Conservation (phyloP, 2,888 invertebrate genomes). For the Drosophila niveifrons region DNA sequence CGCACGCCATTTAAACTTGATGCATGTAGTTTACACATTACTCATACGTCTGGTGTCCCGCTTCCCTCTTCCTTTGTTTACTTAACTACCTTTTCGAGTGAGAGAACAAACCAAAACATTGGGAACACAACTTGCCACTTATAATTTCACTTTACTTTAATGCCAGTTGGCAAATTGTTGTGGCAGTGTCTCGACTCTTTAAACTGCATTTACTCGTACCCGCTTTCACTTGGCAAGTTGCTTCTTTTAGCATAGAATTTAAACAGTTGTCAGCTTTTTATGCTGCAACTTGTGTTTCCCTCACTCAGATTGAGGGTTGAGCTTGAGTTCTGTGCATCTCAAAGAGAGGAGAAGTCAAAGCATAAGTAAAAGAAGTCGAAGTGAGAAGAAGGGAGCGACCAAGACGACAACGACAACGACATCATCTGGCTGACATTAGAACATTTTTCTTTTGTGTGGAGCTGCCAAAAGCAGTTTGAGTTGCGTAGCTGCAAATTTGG, state of each 20-base stretch:
- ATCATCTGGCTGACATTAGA: constrained; percentile 74
- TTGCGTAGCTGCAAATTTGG: constrained; percentile 74
- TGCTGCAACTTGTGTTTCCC: constrained; percentile 30
- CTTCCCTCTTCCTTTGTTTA: not conserved
- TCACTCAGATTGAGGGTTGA: constrained; percentile 29
- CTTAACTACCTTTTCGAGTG: constrained; percentile 8
- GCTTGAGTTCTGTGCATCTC: not conserved
- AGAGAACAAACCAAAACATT: not conserved
- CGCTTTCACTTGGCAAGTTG: constrained; percentile 33
- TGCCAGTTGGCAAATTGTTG: constrained; percentile 51
- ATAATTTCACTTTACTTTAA: constrained; percentile 43
- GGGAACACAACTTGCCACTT: constrained; percentile 14
- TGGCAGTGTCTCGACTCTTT: constrained; percentile 47
- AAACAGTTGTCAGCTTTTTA: constrained; percentile 53
- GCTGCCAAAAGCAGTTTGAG: constrained; percentile 73
- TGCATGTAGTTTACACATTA: constrained; percentile 51
- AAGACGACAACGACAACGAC: constrained; percentile 39
- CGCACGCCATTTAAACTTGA: constrained; percentile 63
- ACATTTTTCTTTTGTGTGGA: constrained; percentile 71
- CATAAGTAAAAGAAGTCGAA: not conserved
- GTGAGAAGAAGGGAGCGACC: constrained; percentile 18
- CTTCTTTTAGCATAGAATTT: constrained; percentile 30
- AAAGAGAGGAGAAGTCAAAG: not conserved
- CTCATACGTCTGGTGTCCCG: constrained; percentile 40
- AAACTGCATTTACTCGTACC: constrained; percentile 42